phyloP scores from a whole-genome alignment of 92 coral and sea anemone genomes.

The Parazoanthus swiftii region DNA sequence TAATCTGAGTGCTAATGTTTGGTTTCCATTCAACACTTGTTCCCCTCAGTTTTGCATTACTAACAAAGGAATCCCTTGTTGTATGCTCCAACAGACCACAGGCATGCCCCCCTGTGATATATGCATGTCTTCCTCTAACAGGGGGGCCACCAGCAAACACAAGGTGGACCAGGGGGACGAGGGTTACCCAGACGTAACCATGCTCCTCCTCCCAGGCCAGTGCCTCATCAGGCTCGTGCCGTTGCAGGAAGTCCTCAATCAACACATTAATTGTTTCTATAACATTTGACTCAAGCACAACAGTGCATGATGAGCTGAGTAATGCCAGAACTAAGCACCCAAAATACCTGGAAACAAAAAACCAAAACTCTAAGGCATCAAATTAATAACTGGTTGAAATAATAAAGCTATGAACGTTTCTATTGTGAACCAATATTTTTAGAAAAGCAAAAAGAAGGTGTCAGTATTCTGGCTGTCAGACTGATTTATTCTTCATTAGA shows the following conservation, averaged over 20 bases:
- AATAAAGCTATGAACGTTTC: no score
- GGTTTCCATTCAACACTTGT: slow-evolving; percentile 18
- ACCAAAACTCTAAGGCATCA: no score
- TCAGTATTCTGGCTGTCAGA: no score
- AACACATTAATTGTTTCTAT: slow-evolving; percentile 50
- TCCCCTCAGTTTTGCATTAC: neutral
- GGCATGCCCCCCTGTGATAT: neutral
- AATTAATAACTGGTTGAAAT: neutral
- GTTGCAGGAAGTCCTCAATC: slow-evolving; percentile 58
- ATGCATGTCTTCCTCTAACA: slow-evolving; percentile 4
- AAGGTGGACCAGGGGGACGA: slow-evolving; percentile 75
- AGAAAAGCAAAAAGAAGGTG: no score
- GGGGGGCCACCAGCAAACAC: slow-evolving; percentile 72
- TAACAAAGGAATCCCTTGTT: neutral
- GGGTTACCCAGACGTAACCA: slow-evolving; percentile 83
- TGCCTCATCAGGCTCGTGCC: slow-evolving; percentile 59
- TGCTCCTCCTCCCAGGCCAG: slow-evolving; percentile 57
- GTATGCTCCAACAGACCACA: neutral
- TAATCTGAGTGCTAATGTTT: slow-evolving; percentile 34
- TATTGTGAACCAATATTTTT: no score
- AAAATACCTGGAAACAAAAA: slow-evolving; percentile 55
- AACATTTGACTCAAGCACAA: slow-evolving; percentile 37
- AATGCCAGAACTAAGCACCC: slow-evolving; percentile 70
- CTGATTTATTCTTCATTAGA: no score
- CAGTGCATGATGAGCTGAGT: slow-evolving; percentile 54